phyloP scores from a whole-genome alignment of 1,140 invertebrate genomes.

The Akabosia matsudoensis region DNA sequence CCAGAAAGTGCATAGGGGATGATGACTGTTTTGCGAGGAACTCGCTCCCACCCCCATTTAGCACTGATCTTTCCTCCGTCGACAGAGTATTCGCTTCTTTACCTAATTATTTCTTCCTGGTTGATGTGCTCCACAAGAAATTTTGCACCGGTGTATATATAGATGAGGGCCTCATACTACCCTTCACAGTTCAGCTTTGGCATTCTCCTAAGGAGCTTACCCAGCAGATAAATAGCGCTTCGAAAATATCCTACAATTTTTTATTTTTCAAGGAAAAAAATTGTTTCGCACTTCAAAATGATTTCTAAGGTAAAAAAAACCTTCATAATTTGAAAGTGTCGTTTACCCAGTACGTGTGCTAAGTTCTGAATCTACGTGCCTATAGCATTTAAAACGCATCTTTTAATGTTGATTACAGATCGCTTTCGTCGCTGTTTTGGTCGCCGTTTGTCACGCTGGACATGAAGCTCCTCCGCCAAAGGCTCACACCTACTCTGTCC shows the following conservation, averaged over 20 bases:
- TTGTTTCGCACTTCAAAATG: not conserved
- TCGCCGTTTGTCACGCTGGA: constrained; percentile 40
- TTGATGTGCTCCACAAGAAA: not conserved
- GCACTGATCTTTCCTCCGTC: constrained; percentile 8
- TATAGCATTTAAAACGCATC: not conserved
- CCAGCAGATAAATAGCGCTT: not conserved
- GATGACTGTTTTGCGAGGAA: not conserved
- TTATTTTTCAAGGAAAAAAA: too few relatives aligned
- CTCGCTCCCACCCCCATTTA: constrained; percentile 4
- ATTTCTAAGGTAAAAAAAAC: constrained; percentile 9
- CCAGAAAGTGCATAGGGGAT: too few relatives aligned
- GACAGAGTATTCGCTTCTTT: not conserved
- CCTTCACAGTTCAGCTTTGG: not conserved
- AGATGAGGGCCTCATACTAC: not conserved
- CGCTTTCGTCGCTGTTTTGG: constrained; percentile 36
- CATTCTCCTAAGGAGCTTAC: not conserved
- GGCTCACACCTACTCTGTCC: constrained; percentile 44
- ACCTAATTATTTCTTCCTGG: constrained; percentile 21
- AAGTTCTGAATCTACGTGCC: not conserved
- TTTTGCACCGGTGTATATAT: not conserved
- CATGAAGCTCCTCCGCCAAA: constrained; percentile 46
- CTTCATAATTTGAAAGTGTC: too few relatives aligned
- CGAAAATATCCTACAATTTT: not conserved
- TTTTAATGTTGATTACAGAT: constrained; percentile 30
- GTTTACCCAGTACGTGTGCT: too few relatives aligned